phyloP scores from a whole-genome alignment of 2,113 vertebrate species.

The Choloepus hoffmanni region DNA sequence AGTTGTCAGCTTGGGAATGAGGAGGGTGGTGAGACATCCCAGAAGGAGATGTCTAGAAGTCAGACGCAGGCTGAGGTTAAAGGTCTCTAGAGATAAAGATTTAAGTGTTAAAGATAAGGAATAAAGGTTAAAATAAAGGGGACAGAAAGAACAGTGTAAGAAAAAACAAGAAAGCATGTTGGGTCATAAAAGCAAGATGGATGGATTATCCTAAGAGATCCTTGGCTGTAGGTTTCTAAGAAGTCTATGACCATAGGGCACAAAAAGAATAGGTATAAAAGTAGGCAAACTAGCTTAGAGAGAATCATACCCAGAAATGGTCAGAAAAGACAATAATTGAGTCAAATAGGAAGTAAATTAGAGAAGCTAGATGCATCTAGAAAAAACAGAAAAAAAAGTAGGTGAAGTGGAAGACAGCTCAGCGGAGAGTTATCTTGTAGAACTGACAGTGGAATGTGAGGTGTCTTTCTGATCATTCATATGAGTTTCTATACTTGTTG shows the following conservation, averaged over 20 bases:
- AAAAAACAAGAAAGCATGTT: not conserved
- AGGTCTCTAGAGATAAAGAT: not conserved
- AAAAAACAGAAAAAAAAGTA: not conserved
- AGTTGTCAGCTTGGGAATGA: not conserved
- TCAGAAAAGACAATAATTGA: not conserved
- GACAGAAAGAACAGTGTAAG: not conserved
- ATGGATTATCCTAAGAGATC: not conserved
- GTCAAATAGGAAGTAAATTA: not conserved
- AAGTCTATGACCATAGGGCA: accelerated
- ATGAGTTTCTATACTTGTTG: not conserved
- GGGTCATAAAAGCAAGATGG: not conserved
- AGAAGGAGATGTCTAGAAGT: not conserved
- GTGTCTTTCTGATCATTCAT: not conserved
- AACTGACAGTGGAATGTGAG: accelerated
- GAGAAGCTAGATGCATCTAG: not conserved
- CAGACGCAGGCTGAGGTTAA: not conserved
- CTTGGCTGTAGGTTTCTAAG: not conserved
- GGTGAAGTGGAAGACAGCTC: not conserved
- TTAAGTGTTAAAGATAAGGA: not conserved
- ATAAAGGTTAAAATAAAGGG: not conserved
- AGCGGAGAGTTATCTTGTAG: accelerated
- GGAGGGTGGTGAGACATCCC: not conserved
- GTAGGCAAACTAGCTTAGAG: not conserved
- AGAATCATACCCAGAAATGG: not conserved
- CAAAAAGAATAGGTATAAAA: not conserved